Conservation (phyloP, 2,797 vertebrate species). For the Acrocephalus scirpaceus region DNA sequence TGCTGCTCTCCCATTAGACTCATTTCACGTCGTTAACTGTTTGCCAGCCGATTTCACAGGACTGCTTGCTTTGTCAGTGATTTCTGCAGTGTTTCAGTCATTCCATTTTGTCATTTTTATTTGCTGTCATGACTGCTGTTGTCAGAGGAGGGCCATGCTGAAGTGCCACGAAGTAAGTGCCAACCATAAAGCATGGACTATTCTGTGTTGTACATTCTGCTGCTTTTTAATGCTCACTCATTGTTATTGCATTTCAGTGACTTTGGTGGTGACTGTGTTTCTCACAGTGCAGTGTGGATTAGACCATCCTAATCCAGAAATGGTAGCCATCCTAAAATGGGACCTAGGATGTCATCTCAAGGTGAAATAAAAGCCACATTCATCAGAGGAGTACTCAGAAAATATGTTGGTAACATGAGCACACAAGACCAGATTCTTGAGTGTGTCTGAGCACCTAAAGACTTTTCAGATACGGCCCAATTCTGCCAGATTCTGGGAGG, state of each 20-base stretch:
- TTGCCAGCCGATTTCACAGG: neutral
- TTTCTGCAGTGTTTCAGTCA: conserved; percentile 64
- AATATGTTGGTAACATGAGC: neutral
- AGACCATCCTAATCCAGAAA: conserved; percentile 47
- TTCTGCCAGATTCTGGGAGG: neutral
- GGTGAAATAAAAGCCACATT: neutral
- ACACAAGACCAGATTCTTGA: neutral
- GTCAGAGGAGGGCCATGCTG: conserved; percentile 76
- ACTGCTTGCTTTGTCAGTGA: conserved; percentile 34
- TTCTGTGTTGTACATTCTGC: conserved; percentile 23
- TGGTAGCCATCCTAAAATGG: conserved; percentile 40
- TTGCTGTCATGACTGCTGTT: conserved; percentile 73
- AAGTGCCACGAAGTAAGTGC: conserved; percentile 74
- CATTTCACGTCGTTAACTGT: neutral
- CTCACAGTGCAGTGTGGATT: conserved; percentile 9
- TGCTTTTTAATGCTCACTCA: conserved; percentile 1
- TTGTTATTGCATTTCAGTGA: neutral
- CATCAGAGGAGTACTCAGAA: neutral
- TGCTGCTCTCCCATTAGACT: neutral
- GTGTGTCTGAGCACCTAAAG: neutral
- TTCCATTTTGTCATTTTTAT: conserved; percentile 74
- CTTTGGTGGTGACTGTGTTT: neutral
- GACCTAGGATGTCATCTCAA: neutral
- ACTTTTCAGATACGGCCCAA: neutral
- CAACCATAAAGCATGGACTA: neutral